These are phyloP conservation scores for Athalia cordata DNA, from an alignment of 2,888 invertebrate species.

Conservation along the genomic window DNA sequence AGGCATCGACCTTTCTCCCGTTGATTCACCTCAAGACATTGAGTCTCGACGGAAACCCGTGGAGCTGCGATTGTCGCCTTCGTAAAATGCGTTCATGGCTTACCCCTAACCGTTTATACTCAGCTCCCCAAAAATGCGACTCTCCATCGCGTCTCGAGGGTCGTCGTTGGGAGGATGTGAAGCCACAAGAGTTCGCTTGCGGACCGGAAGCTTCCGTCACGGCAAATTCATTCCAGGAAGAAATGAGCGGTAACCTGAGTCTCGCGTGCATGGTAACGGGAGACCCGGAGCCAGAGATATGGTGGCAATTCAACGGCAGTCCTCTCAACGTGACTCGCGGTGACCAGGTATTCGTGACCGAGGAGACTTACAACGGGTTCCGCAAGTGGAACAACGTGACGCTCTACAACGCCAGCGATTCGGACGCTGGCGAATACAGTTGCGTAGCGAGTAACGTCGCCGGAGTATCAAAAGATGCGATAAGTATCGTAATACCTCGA, in stretches of 20 bases:
- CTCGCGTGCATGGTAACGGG: constrained; percentile 88
- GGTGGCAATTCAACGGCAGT: constrained; percentile 88
- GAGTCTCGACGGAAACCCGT: constrained; percentile 89
- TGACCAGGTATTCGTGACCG: constrained; percentile 57
- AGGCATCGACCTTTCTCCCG: constrained; percentile 81
- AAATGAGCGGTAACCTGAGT: constrained; percentile 88
- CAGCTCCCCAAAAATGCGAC: constrained; percentile 83
- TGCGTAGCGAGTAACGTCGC: constrained; percentile 84
- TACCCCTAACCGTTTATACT: constrained; percentile 82
- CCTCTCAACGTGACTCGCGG: constrained; percentile 73
- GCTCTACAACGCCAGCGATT: constrained; percentile 86
- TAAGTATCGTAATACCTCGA: constrained; percentile 80
- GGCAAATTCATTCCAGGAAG: constrained; percentile 78
- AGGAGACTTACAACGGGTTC: constrained; percentile 60
- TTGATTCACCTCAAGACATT: constrained; percentile 87
- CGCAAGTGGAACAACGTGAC: constrained; percentile 87
- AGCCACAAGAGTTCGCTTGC: constrained; percentile 87
- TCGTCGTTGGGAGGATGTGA: constrained; percentile 85
- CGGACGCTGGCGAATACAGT: constrained; percentile 89
- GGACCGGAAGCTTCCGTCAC: constrained; percentile 80
- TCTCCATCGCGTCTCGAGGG: constrained; percentile 83
- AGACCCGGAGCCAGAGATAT: constrained; percentile 88
- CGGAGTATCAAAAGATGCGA: constrained; percentile 75
- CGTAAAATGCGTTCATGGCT: constrained; percentile 91
- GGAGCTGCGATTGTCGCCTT: constrained; percentile 92